Base-by-base conservation (phyloP, 2,113 vertebrate species). In the Paramisgurnus dabryanus region DNA sequence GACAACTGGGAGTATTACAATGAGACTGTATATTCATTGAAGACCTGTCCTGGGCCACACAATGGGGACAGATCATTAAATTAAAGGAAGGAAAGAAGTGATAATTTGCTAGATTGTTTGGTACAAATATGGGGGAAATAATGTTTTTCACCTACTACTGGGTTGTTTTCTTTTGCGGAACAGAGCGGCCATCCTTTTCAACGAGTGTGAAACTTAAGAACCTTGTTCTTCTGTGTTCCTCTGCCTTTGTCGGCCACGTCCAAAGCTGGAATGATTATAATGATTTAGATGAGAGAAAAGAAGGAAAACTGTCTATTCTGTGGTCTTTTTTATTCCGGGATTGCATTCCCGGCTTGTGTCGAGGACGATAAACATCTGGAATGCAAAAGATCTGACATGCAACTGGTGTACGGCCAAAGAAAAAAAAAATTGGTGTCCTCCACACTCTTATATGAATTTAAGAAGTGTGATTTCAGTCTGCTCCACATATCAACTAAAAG, bases 311-410 rank as follows among this genome's bases (percentile, higher is more conserved):
- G 18, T 61, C 75, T 74, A 81, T 84, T 84, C 79, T 81, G 83
- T 55, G 83, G 79, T 70, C 67, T 39, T 80, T 55, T 76, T 78
- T 73, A 73, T 84, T 67, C 18, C 61, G 67, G 78, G 79, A 27
- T 78, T 80, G 53, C 63, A 67, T 67, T 63, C 65, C 18, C 40
- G 80, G 58, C 79, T 74, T 58, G 40, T 15, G 22, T 39, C 27
- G 13, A 67, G 47, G 68, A 57, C 83, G 80, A 81, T 88, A 90
- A 90, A 90, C 89, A 90, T 85, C 77, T 78, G 87, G 86, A 83
- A 89, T 82, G 83, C 83, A 86, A 60, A 61, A 88, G 87, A 89
- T 80, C 68, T 63, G 79, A 83, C 84, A 84, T 79, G 88, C 86
- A 85, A 82, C 78, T 79, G 22, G 18, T 81, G 72, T 75, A 87